phyloP scores from a whole-genome alignment of 2,113 vertebrate species.

The Prunella himalayana region DNA sequence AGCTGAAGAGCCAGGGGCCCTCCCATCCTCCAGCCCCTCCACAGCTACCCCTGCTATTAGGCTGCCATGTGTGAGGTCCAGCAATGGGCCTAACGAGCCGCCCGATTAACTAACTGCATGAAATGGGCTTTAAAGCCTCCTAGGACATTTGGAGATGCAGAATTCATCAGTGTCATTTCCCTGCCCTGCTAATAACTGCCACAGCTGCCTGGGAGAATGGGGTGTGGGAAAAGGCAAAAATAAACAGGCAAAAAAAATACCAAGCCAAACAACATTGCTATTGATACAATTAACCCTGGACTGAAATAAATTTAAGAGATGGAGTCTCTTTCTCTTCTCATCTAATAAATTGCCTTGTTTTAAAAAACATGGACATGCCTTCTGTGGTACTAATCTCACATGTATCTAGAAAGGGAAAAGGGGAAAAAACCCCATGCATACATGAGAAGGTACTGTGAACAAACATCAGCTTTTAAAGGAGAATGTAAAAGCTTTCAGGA shows the following conservation, averaged over 20 bases:
- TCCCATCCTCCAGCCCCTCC: not conserved
- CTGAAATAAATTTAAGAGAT: slow-evolving; percentile 39
- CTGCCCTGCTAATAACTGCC: slow-evolving; percentile 18
- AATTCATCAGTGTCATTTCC: slow-evolving; percentile 29
- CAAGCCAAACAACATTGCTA: not conserved
- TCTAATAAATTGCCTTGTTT: slow-evolving; percentile 52
- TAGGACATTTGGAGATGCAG: slow-evolving; percentile 2
- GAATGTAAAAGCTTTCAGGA: slow-evolving; percentile 57
- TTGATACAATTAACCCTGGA: slow-evolving; percentile 49
- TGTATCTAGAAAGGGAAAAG: not conserved
- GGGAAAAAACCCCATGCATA: not conserved
- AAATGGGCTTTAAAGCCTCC: slow-evolving; percentile 30
- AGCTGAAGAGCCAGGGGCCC: not conserved
- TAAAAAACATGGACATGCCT: not conserved
- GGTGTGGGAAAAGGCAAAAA: not conserved
- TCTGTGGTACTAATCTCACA: not conserved
- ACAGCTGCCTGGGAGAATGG: slow-evolving; percentile 4
- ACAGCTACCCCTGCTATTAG: not conserved
- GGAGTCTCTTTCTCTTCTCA: slow-evolving; percentile 49
- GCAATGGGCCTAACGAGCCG: not conserved
- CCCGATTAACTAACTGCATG: not conserved
- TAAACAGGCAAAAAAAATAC: not conserved
- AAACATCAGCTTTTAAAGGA: slow-evolving; percentile 57
- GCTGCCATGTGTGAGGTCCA: not conserved
- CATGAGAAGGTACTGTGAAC: not conserved